These are phyloP conservation scores for Polydrusus cervinus DNA, from an alignment of 2,888 invertebrate species.

Conservation along the genomic window DNA sequence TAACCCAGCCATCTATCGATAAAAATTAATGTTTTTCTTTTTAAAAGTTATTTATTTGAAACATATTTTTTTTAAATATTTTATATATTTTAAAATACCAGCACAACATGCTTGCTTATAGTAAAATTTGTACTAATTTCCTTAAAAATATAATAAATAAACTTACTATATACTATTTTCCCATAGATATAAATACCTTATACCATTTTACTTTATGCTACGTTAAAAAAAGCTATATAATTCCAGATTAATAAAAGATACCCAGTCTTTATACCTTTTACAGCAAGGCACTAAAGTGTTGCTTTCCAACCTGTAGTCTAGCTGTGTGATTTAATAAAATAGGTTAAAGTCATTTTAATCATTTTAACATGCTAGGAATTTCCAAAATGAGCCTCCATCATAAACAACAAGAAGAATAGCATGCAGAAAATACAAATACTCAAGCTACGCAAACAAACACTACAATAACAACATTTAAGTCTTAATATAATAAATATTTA, in stretches of 20 bases:
- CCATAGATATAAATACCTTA: background rate
- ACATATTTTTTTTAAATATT: no score
- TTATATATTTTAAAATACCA: no score
- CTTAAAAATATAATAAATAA: no score
- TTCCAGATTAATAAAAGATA: slow-evolving; percentile 26
- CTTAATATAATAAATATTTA: no score
- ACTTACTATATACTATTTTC: no score
- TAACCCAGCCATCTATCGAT: no score
- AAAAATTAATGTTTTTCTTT: no score
- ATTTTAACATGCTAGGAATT: slow-evolving; percentile 18
- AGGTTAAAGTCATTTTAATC: slow-evolving; percentile 46
- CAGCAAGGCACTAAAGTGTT: background rate
- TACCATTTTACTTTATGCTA: background rate
- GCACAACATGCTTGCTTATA: no score
- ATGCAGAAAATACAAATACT: slow-evolving; percentile 18
- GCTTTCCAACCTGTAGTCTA: slow-evolving; percentile 27
- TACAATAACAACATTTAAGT: no score
- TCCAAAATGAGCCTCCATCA: slow-evolving; percentile 17
- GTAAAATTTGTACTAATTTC: no score
- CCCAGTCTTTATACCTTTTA: background rate
- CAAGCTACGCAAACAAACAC: no score
- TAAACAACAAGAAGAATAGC: slow-evolving; percentile 27
- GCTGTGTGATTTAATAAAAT: background rate
- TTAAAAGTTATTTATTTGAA: no score
- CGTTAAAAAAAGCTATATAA: background rate